Base-by-base conservation (phyloP, 2,888 invertebrate species). In the Protophormia terraenovae region DNA sequence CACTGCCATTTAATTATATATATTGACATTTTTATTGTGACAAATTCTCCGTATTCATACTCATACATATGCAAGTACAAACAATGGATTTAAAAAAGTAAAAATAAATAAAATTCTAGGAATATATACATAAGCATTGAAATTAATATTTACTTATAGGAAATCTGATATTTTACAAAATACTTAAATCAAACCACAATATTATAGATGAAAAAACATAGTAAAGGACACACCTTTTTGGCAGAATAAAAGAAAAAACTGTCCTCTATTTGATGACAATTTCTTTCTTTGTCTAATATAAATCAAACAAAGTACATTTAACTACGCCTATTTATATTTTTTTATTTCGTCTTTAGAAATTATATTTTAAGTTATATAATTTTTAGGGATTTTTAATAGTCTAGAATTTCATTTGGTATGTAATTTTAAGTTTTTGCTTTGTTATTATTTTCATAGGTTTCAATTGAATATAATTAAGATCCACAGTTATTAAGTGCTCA, bases 211-310 rank as follows among this genome's bases (percentile, higher is more conserved):
- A 32, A 55, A 66, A 55, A 41, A 55, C 29, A 8, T 35, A 41
- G 12, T 29, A 53, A 53, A 62, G 62, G 79, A 62, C 79, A 79
- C 79, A 72, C 71, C 79, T 72, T 53, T 71, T 72, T 64, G 53
- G 35, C 29, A 24, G n/a, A 41, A 24, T 24, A 24, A 41, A 67
- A 29, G 29, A 66, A 76, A 4, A 66, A 76, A 50, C 58, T 71
- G 29, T 32, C 35, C 16, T 50, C 14, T 29, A 41, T 71, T 50
- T 71, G 71, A 38, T 69, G 69, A 69, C 62, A 79, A 47, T 72
- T 79, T 78, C 64, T 16, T 79, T 78, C 64, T 16, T 19, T 50
- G 6, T 10, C 7, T 3, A 47, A 22, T 4, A n/a, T n/a, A 58
- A 47, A 27, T 12, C 41, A 58, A 50, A 53, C 64, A 76, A 41